phyloP scores from a whole-genome alignment of 2,113 vertebrate genomes.

The Psophia crepitans region DNA sequence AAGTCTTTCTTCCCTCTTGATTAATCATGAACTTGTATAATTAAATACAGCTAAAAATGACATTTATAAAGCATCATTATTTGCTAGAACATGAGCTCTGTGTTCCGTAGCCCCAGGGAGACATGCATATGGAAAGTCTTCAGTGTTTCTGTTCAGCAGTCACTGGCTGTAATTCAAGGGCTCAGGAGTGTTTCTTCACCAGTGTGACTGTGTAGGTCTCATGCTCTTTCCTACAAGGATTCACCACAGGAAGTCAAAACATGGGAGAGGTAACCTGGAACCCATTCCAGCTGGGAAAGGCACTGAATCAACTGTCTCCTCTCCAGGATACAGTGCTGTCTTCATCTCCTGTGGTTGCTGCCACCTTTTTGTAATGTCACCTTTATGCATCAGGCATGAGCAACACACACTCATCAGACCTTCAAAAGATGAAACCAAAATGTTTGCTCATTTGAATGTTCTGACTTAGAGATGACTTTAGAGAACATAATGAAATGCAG shows the following conservation, averaged over 20 bases:
- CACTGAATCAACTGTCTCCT: not conserved
- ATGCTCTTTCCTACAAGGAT: not conserved
- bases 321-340: not conserved
- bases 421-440: not conserved
- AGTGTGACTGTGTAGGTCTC: not conserved
- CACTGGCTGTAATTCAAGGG: not conserved
- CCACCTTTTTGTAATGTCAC: not conserved
- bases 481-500: not conserved
- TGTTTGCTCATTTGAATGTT: not conserved
- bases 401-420: not conserved
- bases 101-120: not conserved
- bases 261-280: not conserved
- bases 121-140: not conserved
- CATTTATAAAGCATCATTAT: not conserved
- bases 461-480: not conserved
- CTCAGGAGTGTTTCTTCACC: not conserved
- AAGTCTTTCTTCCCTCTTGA: not conserved
- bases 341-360: not conserved
- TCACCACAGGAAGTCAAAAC: not conserved
- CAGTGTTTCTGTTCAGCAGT: not conserved
- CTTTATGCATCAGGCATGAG: not conserved
- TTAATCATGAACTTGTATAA: not conserved
- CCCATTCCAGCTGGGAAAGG: not conserved
- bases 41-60: not conserved
- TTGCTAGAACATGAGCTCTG: not conserved